Evolutionary conservation across 2,797 vertebrate genomes (phyloP), one percentile per base, ranked within the genome.

Genomic region (Scleropages formosus): DNA sequence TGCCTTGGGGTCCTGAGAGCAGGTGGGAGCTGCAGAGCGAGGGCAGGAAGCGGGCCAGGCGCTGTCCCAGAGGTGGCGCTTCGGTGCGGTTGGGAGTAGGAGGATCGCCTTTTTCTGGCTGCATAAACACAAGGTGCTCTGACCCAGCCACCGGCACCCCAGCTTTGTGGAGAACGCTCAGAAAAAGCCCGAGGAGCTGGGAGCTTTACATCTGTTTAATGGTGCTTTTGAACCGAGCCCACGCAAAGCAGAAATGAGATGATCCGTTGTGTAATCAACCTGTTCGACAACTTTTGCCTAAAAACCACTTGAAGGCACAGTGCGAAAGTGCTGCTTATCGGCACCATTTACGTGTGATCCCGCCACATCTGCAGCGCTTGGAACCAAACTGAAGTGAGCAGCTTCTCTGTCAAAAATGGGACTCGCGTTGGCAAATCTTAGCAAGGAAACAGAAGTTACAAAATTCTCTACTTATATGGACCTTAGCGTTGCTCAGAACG

Each of bases 151-250:
- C 70, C 27, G 68, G 70, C 62, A 24, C 49, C 66, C 27, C 66
- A 61, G 46, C 49, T 72, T 62, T 72, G 26, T 58, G 68, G 68
- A 58, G 68, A 58, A 53, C 56, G 68, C 68, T n/a, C 27, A 51
- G 51, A 71, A 58, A 53, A 53, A 4, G 68, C 68, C 68, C 0
- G 51, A 58, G 68, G 68, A 71, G 26, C 51, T 71, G 7, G 26
- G 49, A 26, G 68, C 68, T 71, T 39, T 58, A 56, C 51, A 71
- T 71, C 51, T 56, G 51, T 58, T 49, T 71, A 58, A 71, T 58
- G 68, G 68, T 71, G 68, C 68, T 71, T 47, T 71, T 71, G 68
- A 71, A 71, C 26, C 51, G 39, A n/a, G 51, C 68, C 68, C 68
- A 71, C 68, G 56, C 68, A 64, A 7, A 26, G 10, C 68, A 18